Evolutionary conservation across 2,797 vertebrate genomes (phyloP).

Genomic region (Monodelphis domestica): DNA sequence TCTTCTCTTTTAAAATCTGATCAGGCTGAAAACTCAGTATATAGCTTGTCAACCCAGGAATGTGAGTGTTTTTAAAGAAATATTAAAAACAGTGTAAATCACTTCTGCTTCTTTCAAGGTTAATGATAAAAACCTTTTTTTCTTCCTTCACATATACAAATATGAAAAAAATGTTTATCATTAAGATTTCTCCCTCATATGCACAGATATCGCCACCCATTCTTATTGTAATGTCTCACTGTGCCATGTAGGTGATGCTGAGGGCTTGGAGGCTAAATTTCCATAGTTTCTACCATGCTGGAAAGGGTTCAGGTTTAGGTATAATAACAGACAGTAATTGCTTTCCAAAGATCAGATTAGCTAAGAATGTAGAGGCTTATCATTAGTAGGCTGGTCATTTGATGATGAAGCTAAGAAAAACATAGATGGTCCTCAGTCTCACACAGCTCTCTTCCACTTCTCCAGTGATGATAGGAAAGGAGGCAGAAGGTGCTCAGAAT

Average conservation of each 20-base stretch:
- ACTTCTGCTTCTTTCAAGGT: slow-evolving; percentile 33
- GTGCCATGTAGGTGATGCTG: background rate
- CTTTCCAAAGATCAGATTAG: background rate
- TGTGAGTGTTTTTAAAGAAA: background rate
- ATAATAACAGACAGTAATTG: background rate
- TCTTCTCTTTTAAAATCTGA: slow-evolving; percentile 77
- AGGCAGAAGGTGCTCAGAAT: background rate
- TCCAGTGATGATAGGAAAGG: background rate
- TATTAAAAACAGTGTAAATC: background rate
- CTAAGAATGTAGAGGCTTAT: background rate
- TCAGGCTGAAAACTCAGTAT: slow-evolving; percentile 57
- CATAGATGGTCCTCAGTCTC: background rate
- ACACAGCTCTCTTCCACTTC: background rate
- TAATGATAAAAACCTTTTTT: slow-evolving; percentile 38
- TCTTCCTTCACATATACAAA: background rate
- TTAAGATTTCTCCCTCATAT: background rate
- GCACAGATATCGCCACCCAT: background rate
- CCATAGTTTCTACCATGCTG: background rate
- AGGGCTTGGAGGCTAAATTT: background rate
- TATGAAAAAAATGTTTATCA: background rate
- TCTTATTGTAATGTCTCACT: background rate
- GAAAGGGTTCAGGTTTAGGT: background rate
- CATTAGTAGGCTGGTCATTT: background rate
- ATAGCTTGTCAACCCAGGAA: slow-evolving; percentile 56
- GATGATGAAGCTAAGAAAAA: background rate